These are phyloP conservation scores for Galendromus occidentalis DNA, from an alignment of 1,140 invertebrate genomes.

Conservation along the genomic window DNA sequence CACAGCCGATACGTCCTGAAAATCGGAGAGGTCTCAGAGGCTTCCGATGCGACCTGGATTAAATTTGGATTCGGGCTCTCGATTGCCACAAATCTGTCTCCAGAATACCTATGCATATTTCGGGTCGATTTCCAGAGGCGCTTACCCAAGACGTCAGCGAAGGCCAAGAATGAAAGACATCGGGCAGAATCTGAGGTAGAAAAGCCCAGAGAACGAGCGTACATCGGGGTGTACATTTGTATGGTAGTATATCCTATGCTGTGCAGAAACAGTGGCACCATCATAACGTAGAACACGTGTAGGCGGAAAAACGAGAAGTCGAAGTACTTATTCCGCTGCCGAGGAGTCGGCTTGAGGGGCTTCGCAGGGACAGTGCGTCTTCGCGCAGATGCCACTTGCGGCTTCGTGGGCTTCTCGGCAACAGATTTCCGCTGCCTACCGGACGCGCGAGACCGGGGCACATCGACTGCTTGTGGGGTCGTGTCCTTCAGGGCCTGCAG, in stretches of 20 bases:
- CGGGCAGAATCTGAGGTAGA: conserved; percentile 16
- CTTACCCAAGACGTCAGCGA: conserved; percentile 17
- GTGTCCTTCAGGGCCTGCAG: too few species aligned
- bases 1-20: conserved; percentile 16
- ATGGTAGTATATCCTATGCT: conserved; percentile 17
- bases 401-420: too few species aligned
- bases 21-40: neutral
- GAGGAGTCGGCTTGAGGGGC: neutral
- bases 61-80: too few species aligned
- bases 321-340: neutral
- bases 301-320: conserved; percentile 17
- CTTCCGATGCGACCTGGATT: too few species aligned
- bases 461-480: too few species aligned
- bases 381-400: neutral
- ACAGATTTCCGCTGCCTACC: too few species aligned
- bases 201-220: conserved; percentile 17
- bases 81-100: too few species aligned
- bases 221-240: conserved; percentile 17
- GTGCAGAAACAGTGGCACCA: conserved; percentile 17
- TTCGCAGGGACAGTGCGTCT: neutral
- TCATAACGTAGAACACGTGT: conserved; percentile 18
- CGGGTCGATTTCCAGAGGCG: too few species aligned
- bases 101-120: too few species aligned
- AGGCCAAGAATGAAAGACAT: conserved; percentile 17
- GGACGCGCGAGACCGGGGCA: too few species aligned